Evolutionary conservation across 2,888 invertebrate genomes (phyloP).

Genomic region (Augochlorella aurata): DNA sequence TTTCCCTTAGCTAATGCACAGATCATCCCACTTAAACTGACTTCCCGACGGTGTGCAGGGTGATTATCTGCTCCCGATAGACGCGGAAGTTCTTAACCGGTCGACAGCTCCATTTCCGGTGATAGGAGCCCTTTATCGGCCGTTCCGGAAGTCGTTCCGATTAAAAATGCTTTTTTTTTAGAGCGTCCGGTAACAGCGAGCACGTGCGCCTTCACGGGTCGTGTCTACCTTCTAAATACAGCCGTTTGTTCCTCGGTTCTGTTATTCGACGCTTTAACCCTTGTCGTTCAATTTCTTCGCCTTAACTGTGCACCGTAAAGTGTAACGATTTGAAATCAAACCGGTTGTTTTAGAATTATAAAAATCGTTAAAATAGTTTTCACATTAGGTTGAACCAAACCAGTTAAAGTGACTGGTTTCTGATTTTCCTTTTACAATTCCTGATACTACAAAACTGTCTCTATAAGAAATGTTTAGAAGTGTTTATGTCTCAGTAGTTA

Average conservation of each 20-base stretch:
- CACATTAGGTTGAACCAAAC: too few species aligned
- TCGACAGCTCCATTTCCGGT: constrained; percentile 49
- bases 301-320: not conserved
- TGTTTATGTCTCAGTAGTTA: too few species aligned
- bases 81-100: constrained; percentile 45
- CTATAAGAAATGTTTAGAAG: too few species aligned
- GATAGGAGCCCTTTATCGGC: constrained; percentile 53
- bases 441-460: too few species aligned
- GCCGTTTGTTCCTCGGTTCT: not conserved
- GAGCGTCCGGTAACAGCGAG: not conserved
- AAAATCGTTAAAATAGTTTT: too few species aligned
- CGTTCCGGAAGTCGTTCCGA: constrained; percentile 26
- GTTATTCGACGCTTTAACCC: not conserved
- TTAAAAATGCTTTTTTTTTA: constrained; percentile 21
- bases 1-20: too few species aligned
- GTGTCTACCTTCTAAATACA: not conserved
- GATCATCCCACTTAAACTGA: too few species aligned
- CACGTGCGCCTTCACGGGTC: not conserved
- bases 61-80: constrained; percentile 66
- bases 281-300: not conserved
- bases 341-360: too few species aligned
- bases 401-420: too few species aligned
- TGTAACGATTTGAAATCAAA: too few species aligned
- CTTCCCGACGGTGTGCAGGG: constrained; percentile 4
- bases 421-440: too few species aligned